Percentiles rank a stretch among this genome's conserved stretches.
phyloP scores from a whole-genome alignment of 2,797 vertebrate species.

The Sciurus vulgaris region DNA sequence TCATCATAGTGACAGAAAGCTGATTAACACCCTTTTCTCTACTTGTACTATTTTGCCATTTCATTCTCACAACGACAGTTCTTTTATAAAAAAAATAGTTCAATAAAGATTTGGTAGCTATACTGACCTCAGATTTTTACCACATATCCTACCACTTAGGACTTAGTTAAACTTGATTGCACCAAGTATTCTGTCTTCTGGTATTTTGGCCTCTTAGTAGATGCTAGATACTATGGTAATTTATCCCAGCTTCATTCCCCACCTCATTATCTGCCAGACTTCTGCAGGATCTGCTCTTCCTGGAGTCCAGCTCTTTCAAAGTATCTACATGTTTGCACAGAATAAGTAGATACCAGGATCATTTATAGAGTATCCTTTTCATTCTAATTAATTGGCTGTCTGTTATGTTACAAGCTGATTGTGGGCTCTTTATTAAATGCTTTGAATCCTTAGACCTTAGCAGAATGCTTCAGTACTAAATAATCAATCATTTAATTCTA shows the following conservation, averaged over 20 bases:
- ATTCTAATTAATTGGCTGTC: neutral
- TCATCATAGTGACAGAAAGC: neutral
- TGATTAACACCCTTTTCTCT: neutral
- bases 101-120: constrained; percentile 18
- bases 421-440: neutral
- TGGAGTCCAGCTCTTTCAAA: neutral
- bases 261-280: neutral
- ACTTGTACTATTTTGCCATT: constrained; percentile 31
- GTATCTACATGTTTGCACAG: neutral
- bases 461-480: neutral
- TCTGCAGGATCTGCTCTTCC: neutral
- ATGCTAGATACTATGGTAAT: neutral
- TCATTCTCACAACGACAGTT: neutral
- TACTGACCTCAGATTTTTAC: neutral
- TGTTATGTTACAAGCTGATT: neutral
- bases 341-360: neutral
- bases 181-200: neutral
- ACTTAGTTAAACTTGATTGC: neutral
- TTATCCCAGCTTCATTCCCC: neutral
- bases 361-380: neutral
- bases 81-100: neutral
- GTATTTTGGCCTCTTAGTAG: neutral
- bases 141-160: neutral
- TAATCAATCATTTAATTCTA: constrained; percentile 22
- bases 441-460: constrained; percentile 6